Base-by-base conservation (phyloP, 2,113 vertebrate species). In the Ranitomeya imitator region DNA sequence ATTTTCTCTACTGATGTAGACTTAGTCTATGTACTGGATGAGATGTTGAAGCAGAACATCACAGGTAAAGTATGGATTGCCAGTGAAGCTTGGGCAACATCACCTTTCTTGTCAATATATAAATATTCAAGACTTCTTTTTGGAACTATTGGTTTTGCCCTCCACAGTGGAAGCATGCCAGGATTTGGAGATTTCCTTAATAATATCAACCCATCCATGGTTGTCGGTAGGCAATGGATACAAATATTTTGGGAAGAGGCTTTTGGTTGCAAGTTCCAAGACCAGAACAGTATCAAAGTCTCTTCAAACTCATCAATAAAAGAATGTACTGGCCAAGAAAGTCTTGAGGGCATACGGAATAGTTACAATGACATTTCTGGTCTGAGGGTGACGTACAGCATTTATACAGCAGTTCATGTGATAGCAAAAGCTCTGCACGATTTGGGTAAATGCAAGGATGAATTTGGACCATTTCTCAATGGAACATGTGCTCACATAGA, bases 391-490 rank as follows among this genome's bases (percentile, higher is more conserved):
- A 81, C 86, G 3, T 87, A 87, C 54, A 87, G 73, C 4, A 73
- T 87, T 6, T 87, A 87, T 31, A 81, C 31, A 18, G 86, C 86
- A 26, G 86, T 87, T 16, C 79, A 37, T 92, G 94, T 85, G 94
- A 93, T 90, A 92, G 94, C 60, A 74, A 91, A 61, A 95, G 95
- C 90, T 92, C 94, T 89, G 16, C 74, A 85, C 10, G 71, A 86
- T 74, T 51, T 86, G 37, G 31, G 12, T 10, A 81, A 16, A 4
- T 89, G 84, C 37, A 61, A 4, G 16, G n/a, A 73, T 16, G 86
- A 65, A 21, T 1, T 59, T 73, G 78, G 86, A 37, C 63, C 78
- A 31, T 86, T 89, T 61, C 2, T 2, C 6, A 85, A 86, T 52
- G 57, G 88, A 54, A 73, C 51, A 37, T 89, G 88, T 86, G 77